These are phyloP conservation scores for Homalodisca vitripennis DNA, from an alignment of 1,140 invertebrate genomes.

Conservation along the genomic window DNA sequence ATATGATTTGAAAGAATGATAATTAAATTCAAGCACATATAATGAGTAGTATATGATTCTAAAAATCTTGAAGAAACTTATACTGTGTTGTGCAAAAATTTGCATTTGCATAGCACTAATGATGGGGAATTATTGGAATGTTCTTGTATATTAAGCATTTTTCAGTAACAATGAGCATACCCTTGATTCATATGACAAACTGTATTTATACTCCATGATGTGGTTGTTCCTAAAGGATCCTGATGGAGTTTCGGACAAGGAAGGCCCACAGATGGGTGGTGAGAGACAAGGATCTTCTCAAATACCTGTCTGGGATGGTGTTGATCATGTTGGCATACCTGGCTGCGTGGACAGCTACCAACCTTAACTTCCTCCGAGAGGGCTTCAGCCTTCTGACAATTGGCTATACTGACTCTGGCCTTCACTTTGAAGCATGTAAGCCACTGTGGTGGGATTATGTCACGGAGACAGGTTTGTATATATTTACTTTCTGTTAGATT, in stretches of 20 bases:
- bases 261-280: conserved; percentile 89
- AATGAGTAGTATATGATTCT: no score
- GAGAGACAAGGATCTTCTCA: conserved; percentile 79
- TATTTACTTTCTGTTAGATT: no score
- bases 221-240: conserved; percentile 43
- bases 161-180: neutral
- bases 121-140: no score
- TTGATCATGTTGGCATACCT: conserved; percentile 79
- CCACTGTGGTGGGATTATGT: conserved; percentile 88
- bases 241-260: conserved; percentile 77
- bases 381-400: conserved; percentile 53
- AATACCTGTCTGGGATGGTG: conserved; percentile 74
- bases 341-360: conserved; percentile 79
- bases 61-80: no score
- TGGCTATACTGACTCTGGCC: conserved; percentile 50
- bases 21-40: no score
- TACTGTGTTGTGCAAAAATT: no score
- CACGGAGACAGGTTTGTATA: conserved; percentile 70
- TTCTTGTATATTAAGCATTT: no score
- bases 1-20: no score
- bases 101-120: no score
- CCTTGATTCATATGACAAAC: neutral
- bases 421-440: conserved; percentile 64
- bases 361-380: conserved; percentile 56
- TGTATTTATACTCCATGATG: neutral